Evolutionary conservation across 2,797 vertebrate species (phyloP), one percentile per base, ranked within the genome.

Genomic region (Acanthis flammea): DNA sequence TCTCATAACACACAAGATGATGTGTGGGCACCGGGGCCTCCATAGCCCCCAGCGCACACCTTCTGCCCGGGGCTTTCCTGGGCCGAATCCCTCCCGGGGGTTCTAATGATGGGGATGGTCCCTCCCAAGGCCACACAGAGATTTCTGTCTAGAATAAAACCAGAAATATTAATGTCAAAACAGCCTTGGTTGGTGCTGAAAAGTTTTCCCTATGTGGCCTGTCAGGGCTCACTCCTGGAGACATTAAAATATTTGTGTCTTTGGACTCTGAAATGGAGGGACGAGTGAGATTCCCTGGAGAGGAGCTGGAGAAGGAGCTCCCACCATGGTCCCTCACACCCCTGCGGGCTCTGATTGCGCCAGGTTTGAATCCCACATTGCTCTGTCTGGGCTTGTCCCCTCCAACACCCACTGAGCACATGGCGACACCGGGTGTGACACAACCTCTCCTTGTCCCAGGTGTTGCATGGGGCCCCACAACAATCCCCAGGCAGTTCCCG

Each of bases 171-270:
- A 24, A 5, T 47, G 14, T n/a, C 51, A 51, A 45, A 11, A 19
- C 13, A 65, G 8, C 9, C 37, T 33, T 19, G 37, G 2, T 6
- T 33, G n/a, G 9, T 16, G 22, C 28, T n/a, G 61, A 65, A 47
- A 62, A 3, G 0, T 24, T 55, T 4, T 14, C 13, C 18, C 15
- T 39, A 0, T 0, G 0, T 1, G 31, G 54, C 18, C 37, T 31
- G 4, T 22, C n/a, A 27, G 48, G 39, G 30, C 23, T 13, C 14
- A 5, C 17, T 18, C n/a, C 27, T n/a, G 21, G 9, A 60, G n/a
- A 25, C 27, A 15, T 4, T 16, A 5, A 12, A 44, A 17, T 6
- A 0, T 42, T n/a, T 19, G 21, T 3, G 0, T 22, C 9, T 15
- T 16, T 9, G 27, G 19, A 9, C 41, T 73, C 51, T 1, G 0